Evolutionary conservation across 64 coral and sea anemone species (phyloP).

Genomic region (Trachythela sp.): DNA sequence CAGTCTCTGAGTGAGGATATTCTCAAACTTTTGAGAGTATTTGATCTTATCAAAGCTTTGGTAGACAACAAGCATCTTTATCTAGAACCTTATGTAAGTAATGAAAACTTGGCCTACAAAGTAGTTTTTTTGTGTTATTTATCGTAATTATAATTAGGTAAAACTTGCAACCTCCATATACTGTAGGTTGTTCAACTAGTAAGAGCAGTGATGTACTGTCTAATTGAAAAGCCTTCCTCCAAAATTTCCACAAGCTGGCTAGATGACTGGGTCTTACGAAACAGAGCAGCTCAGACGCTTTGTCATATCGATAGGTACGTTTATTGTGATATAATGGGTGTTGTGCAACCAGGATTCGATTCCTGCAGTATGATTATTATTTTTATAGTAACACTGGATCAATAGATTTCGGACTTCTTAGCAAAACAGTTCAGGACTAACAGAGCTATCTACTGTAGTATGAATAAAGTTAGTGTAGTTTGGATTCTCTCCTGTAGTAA

Average conservation of each 20-base stretch:
- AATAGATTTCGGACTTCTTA: no score
- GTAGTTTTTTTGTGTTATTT: no score
- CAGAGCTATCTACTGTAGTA: no score
- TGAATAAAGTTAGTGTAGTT: no score
- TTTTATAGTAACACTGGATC: no score
- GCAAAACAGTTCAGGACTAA: no score
- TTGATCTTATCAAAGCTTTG: not conserved
- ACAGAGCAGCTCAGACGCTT: not conserved
- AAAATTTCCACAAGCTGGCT: not conserved
- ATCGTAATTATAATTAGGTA: no score
- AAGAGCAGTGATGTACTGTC: not conserved
- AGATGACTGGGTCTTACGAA: not conserved
- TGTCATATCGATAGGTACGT: constrained; percentile 14
- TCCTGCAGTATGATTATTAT: no score
- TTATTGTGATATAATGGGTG: no score
- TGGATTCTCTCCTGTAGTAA: no score
- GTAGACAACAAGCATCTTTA: not conserved
- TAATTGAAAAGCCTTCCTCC: not conserved
- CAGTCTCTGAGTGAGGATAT: not conserved
- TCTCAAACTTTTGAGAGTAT: not conserved
- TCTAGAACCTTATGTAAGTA: not conserved
- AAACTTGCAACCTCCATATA: not conserved
- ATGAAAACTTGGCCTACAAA: no score
- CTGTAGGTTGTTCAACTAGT: not conserved
- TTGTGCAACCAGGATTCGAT: no score